phyloP scores from a whole-genome alignment of 2,113 vertebrate genomes.

The Rhagologus leucostigma region DNA sequence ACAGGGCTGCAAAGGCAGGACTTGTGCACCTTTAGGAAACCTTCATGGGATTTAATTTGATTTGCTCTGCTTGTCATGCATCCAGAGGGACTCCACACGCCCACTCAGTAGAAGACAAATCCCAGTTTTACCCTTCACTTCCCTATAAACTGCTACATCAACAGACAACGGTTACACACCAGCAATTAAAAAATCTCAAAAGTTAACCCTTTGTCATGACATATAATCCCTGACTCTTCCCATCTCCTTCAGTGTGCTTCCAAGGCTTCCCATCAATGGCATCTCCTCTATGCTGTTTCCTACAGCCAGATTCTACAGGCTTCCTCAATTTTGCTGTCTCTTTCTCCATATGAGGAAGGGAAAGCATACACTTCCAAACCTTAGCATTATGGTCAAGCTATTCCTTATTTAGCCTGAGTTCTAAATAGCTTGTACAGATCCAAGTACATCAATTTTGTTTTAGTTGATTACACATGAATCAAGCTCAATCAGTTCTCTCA shows the following conservation, averaged over 20 bases:
- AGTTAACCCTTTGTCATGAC: rapidly evolving
- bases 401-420: neutral
- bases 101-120: rapidly evolving
- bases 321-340: neutral
- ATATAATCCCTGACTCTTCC: neutral
- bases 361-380: neutral
- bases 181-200: neutral
- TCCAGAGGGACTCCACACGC: rapidly evolving
- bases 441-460: neutral
- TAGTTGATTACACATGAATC: neutral
- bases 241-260: neutral
- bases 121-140: neutral
- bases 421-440: neutral
- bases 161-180: rapidly evolving
- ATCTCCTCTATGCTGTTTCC: neutral
- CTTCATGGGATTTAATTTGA: neutral
- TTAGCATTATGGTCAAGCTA: neutral
- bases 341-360: neutral
- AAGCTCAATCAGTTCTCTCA: neutral
- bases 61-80: neutral
- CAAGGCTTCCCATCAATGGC: neutral
- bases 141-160: neutral
- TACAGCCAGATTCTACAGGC: neutral
- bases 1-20: neutral
- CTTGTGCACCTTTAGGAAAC: neutral